Conservation (phyloP, 2,888 invertebrate genomes). For the Himalopsyche anomala region DNA sequence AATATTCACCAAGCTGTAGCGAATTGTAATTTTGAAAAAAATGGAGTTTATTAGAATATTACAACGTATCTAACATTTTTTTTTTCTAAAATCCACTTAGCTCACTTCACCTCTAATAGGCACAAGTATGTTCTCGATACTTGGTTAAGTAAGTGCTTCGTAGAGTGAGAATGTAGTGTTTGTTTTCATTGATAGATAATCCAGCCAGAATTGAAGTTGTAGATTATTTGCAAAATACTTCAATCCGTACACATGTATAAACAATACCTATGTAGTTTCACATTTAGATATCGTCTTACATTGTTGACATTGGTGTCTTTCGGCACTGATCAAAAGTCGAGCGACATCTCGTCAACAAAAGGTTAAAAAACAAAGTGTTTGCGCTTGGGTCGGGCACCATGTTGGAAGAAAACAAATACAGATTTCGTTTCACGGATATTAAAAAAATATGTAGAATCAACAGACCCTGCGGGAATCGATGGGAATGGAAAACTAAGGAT, state of each 20-base stretch:
- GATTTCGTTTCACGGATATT: constrained; percentile 30
- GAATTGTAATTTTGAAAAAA: no score
- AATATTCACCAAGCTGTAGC: no score
- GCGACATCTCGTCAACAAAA: constrained; percentile 23
- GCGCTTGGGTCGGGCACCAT: constrained; percentile 2
- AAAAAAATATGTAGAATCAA: constrained; percentile 12
- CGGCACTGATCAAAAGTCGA: constrained; percentile 10
- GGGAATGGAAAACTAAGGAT: background rate
- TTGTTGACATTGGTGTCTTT: constrained; percentile 1
- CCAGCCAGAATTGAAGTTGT: background rate
- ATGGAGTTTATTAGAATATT: no score
- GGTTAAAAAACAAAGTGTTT: constrained; percentile 2
- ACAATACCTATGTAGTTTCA: background rate
- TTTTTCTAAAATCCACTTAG: no score
- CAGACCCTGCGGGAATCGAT: background rate
- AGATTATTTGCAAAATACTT: constrained; percentile 16
- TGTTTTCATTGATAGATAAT: background rate
- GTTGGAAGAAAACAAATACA: constrained; percentile 25
- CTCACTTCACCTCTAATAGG: no score
- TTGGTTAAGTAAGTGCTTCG: no score
- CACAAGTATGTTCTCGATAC: no score
- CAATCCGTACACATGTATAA: background rate
- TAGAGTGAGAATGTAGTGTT: no score
- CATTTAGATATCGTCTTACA: constrained; percentile 15
- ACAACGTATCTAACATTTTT: no score